Conservation (phyloP, 2,797 vertebrate species). For the Ambastaia sidthimunki region DNA sequence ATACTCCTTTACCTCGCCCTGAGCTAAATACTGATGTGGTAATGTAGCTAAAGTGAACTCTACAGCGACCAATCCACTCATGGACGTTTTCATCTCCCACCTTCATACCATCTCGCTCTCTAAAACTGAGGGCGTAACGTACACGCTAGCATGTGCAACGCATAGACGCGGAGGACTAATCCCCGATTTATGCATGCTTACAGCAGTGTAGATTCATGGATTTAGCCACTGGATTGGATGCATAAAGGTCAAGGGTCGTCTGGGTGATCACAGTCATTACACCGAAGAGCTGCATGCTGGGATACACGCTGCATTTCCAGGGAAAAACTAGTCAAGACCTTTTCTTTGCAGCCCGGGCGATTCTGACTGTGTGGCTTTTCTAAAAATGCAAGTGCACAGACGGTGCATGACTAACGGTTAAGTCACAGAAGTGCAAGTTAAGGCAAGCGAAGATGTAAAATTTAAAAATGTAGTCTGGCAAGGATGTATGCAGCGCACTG, state of each 20-base stretch:
- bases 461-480: slow-evolving; percentile 36
- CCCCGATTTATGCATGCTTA: slow-evolving; percentile 26
- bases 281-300: not conserved
- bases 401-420: not conserved
- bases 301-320: not conserved
- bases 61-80: not conserved
- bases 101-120: not conserved
- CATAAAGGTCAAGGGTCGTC: slow-evolving; percentile 29
- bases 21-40: slow-evolving; percentile 7
- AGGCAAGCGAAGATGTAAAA: slow-evolving; percentile 28
- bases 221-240: slow-evolving; percentile 13
- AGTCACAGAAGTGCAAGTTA: slow-evolving; percentile 33
- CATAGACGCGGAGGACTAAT: slow-evolving; percentile 5
- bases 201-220: slow-evolving; percentile 2
- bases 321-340: not conserved
- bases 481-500: slow-evolving; percentile 9
- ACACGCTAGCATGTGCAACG: not conserved
- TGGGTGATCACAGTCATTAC: slow-evolving; percentile 26
- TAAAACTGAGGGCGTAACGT: not conserved
- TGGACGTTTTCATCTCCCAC: not conserved
- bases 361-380: slow-evolving; percentile 12
- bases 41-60: slow-evolving; percentile 22
- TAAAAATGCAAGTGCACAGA: slow-evolving; percentile 16
- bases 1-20: slow-evolving; percentile 16
- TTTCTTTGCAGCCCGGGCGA: not conserved